Evolutionary conservation across 1,140 invertebrate genomes (phyloP).

Genomic region (Heliconius nattereri): DNA sequence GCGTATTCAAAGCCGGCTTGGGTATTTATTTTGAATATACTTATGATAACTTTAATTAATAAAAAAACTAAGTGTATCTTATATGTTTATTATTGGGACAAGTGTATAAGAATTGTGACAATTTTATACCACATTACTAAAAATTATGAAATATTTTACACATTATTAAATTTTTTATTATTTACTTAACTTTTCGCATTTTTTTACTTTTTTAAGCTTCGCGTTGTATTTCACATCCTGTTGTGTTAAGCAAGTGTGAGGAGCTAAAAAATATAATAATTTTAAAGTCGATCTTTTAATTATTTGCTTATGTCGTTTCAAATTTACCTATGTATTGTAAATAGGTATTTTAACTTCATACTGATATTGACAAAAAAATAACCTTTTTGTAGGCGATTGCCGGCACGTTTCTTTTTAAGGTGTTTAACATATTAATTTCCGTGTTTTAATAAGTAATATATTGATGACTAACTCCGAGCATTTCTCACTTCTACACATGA

Average conservation of each 20-base stretch:
- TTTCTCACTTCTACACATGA: constrained; percentile 59
- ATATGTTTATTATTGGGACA: neutral
- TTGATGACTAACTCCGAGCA: constrained; percentile 49
- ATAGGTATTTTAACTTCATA: no score
- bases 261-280: no score
- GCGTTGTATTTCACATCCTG: no score
- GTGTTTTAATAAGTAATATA: constrained; percentile 28
- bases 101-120: neutral
- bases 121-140: neutral
- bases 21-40: neutral
- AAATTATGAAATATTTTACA: no score
- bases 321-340: no score
- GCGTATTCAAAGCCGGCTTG: neutral
- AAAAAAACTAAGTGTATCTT: neutral
- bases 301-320: no score
- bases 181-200: neutral
- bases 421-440: constrained; percentile 31
- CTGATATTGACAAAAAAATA: no score
- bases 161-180: no score
- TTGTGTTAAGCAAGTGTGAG: no score
- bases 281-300: no score
- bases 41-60: neutral
- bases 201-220: neutral
- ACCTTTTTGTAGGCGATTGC: neutral
- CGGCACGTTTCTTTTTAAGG: constrained; percentile 20